Evolutionary conservation across 2,888 invertebrate species (phyloP).

Genomic region (Epirrhoe alternata): DNA sequence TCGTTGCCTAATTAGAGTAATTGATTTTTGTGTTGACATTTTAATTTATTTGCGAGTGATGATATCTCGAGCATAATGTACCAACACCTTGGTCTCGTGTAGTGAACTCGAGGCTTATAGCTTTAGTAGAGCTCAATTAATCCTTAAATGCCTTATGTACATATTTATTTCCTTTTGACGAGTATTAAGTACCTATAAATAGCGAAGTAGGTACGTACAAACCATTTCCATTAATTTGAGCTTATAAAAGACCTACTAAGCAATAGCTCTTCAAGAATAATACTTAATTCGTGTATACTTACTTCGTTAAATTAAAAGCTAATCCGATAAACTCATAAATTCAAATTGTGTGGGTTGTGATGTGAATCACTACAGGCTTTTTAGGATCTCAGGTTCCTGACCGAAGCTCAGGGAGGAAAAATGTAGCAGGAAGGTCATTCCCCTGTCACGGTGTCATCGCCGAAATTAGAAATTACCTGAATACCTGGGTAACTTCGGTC

Average conservation of each 20-base stretch:
- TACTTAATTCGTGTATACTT: too few relatives aligned
- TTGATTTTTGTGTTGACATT: conserved; percentile 41
- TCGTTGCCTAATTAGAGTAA: conserved; percentile 40
- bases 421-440: conserved; percentile 32
- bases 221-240: too few relatives aligned
- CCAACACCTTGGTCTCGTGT: conserved; percentile 14
- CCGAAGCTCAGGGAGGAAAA: conserved; percentile 27
- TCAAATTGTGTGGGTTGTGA: conserved; percentile 12
- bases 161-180: too few relatives aligned
- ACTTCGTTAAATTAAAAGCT: neutral
- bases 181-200: too few relatives aligned
- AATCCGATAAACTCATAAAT: neutral
- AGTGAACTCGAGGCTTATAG: conserved; percentile 19
- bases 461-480: conserved; percentile 35
- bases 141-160: too few relatives aligned
- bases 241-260: too few relatives aligned
- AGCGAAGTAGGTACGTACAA: too few relatives aligned
- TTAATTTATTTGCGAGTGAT: conserved; percentile 27
- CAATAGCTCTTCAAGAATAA: too few relatives aligned
- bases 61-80: conserved; percentile 9
- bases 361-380: conserved; percentile 5
- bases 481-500: conserved; percentile 9
- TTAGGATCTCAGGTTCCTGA: conserved; percentile 15
- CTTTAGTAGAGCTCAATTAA: conserved; percentile 3
- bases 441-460: conserved; percentile 36